phyloP scores from a whole-genome alignment of 2,113 vertebrate species.

The Lates calcarifer region DNA sequence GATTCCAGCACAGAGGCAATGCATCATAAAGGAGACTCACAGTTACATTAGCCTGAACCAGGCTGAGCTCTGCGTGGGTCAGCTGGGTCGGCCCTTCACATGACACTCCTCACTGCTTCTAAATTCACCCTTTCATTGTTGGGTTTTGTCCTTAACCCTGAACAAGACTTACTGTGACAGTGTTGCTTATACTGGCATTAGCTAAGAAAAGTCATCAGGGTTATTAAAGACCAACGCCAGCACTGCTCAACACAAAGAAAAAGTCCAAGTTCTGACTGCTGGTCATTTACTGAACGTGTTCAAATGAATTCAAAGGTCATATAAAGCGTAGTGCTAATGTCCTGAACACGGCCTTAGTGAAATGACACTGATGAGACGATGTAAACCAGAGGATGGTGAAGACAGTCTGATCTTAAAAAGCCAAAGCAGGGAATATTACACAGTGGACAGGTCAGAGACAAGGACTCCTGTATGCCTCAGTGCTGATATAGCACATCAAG shows the following conservation, averaged over 20 bases:
- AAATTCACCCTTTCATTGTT: background rate
- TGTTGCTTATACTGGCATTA: background rate
- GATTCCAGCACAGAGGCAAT: conserved; percentile 59
- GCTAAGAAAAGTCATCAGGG: too few species aligned
- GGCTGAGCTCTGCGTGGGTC: conserved; percentile 9
- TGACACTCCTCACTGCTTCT: background rate
- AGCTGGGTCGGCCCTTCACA: background rate
- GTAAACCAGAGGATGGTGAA: background rate
- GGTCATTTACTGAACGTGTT: background rate
- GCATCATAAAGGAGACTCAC: conserved; percentile 35
- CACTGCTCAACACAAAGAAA: background rate
- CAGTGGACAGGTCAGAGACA: background rate
- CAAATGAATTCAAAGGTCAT: too few species aligned
- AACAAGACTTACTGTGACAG: background rate
- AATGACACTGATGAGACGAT: too few species aligned
- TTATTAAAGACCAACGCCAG: background rate
- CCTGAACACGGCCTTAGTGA: too few species aligned
- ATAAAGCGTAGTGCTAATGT: too few species aligned
- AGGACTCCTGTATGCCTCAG: background rate
- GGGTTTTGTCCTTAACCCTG: background rate
- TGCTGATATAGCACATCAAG: background rate
- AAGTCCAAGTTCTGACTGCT: background rate
- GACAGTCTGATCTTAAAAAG: too few species aligned
- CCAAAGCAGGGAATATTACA: background rate
- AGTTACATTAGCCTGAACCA: background rate